Base-by-base conservation (phyloP, 2,888 invertebrate genomes). In the Opisthograptis luteolata region DNA sequence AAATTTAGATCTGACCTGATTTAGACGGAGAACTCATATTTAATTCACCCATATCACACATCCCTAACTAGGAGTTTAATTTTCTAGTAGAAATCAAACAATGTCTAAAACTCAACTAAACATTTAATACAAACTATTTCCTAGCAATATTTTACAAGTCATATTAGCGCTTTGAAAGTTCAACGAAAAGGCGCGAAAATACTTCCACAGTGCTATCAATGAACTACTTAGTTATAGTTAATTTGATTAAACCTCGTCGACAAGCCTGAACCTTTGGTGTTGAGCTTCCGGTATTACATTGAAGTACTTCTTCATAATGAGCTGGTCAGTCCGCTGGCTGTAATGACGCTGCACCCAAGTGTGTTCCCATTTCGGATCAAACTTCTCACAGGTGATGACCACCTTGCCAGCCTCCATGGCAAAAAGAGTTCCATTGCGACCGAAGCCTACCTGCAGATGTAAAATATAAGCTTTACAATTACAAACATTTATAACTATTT, bases 391-490 rank as follows among this genome's bases (percentile, higher is more conserved):
- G 0, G 97, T 95, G 0, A 97, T 91, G 9, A 94, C 81, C 0
- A 98, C 97, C 71, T 87, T 93, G 0, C 98, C 98, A 25, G 94
- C 89, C 66, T 94, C 93, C 75, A 96, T 88, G 0, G 98, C 97
- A 85, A 93, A 96, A 1, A 98, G 79, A 0, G 95, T 95, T 0
- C 95, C 95, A 73, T 97, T 94, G 41, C 91, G 92, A 2, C 96
- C 96, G 62, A 96, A 92, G 0, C 96, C 96, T 64, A 97, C 97
- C 97, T 97, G 77, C 4, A 37, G 42, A 36, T 24, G 24, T 17
- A 8, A 34, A 34, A 13, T 15, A 7, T 32, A n/a, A n/a, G n/a
- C n/a, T n/a, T n/a, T n/a, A n/a, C n/a, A n/a, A n/a, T n/a, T n/a
- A n/a, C n/a, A n/a, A n/a, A n/a, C n/a, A n/a, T n/a, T n/a, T n/a